These are phyloP conservation scores for Osedax frankpressi DNA, from an alignment of 2,888 invertebrate genomes.

Conservation along the genomic window DNA sequence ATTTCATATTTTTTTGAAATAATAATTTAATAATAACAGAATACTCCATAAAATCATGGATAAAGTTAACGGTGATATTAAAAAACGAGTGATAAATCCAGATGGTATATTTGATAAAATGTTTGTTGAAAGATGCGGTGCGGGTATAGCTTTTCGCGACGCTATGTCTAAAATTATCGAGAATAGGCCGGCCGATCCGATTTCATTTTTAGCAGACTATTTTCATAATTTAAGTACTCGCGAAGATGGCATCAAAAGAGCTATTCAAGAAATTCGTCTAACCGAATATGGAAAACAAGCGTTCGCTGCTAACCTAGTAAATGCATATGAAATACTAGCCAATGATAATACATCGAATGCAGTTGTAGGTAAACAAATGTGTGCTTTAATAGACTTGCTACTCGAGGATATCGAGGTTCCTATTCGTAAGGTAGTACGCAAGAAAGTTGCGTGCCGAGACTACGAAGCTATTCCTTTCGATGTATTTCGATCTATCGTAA, in stretches of 20 bases:
- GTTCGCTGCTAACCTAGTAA: not conserved
- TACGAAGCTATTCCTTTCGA: not conserved
- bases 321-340: constrained; percentile 4
- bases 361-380: not conserved
- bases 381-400: not conserved
- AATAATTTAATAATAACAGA: too few relatives aligned
- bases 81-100: not conserved
- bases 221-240: constrained; percentile 3
- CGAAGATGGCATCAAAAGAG: not conserved
- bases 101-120: not conserved
- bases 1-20: too few relatives aligned
- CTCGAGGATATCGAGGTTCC: not conserved
- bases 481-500: not conserved
- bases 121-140: not conserved
- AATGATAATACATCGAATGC: not conserved
- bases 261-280: constrained; percentile 1
- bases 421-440: not conserved
- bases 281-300: not conserved
- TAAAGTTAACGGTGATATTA: not conserved
- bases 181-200: constrained; percentile 8
- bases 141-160: not conserved
- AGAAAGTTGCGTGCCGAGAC: not conserved
- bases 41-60: too few relatives aligned
- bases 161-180: constrained; percentile 6
- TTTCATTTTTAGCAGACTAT: constrained; percentile 8